Conservation (phyloP, 2,888 invertebrate species). For the Philonicus albiceps region DNA sequence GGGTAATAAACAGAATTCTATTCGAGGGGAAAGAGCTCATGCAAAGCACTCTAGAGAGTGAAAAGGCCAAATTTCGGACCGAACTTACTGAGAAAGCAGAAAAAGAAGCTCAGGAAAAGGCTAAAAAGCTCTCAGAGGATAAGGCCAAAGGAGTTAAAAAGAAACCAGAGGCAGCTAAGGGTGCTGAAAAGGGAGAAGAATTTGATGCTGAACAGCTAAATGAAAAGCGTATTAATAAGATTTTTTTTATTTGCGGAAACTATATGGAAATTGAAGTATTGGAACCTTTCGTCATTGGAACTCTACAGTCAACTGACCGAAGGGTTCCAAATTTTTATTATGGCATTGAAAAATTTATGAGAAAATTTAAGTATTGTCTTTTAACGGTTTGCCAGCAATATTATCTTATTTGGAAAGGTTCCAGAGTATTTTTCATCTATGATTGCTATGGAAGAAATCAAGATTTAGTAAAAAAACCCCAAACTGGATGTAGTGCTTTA, state of each 20-base stretch:
- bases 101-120: background rate
- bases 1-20: slow-evolving; percentile 55
- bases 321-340: slow-evolving; percentile 4
- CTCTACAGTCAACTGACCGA: background rate
- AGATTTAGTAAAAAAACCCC: slow-evolving; percentile 50
- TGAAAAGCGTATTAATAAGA: slow-evolving; percentile 54
- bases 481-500: slow-evolving; percentile 54
- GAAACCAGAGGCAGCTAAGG: slow-evolving; percentile 46
- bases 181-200: slow-evolving; percentile 41
- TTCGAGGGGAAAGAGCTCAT: slow-evolving; percentile 55
- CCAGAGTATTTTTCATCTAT: slow-evolving; percentile 56
- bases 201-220: background rate
- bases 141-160: background rate
- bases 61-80: background rate
- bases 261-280: slow-evolving; percentile 55
- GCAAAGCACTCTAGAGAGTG: background rate
- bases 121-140: background rate
- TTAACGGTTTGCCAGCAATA: slow-evolving; percentile 54
- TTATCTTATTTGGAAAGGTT: slow-evolving; percentile 57
- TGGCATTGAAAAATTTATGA: slow-evolving; percentile 52
- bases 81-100: background rate
- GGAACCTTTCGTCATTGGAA: slow-evolving; percentile 50
- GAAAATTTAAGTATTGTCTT: slow-evolving; percentile 52
- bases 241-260: slow-evolving; percentile 55
- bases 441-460: slow-evolving; percentile 57